A percentile compares a stretch with the other conserved stretches of the same genome.
Conservation (phyloP, 2,797 vertebrate genomes). For the Sternarchorhynchus goeldii region DNA sequence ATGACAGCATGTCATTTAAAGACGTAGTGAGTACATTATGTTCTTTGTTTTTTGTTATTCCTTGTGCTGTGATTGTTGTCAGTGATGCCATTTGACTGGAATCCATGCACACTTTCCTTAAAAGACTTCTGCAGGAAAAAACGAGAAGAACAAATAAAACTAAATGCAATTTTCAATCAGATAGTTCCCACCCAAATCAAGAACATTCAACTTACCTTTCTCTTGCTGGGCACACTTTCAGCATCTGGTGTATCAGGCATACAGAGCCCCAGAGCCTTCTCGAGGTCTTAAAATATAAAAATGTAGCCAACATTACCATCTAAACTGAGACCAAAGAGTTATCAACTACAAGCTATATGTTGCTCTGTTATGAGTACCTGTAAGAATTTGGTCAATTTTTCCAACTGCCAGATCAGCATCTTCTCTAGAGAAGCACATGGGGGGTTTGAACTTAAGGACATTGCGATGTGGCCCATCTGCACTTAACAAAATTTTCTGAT, state of each 20-base stretch:
- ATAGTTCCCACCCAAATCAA: neutral
- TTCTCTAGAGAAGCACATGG: conserved; percentile 89
- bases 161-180: neutral
- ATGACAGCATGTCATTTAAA: conserved; percentile 10
- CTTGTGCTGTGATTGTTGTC: conserved; percentile 60
- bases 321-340: neutral
- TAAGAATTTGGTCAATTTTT: conserved; percentile 84
- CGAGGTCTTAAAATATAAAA: conserved; percentile 77
- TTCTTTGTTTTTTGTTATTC: conserved; percentile 78
- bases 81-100: conserved; percentile 43
- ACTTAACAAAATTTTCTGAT: conserved; percentile 85
- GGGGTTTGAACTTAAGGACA: conserved; percentile 95
- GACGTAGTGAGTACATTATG: conserved; percentile 59
- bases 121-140: conserved; percentile 47
- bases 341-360: neutral
- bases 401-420: conserved; percentile 83
- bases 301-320: conserved; percentile 30
- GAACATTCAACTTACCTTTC: conserved; percentile 70
- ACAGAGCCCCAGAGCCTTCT: conserved; percentile 71
- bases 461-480: conserved; percentile 94
- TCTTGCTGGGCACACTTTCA: conserved; percentile 67
- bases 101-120: conserved; percentile 63
- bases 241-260: conserved; percentile 28
- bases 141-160: conserved; percentile 21
- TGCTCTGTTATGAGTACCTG: conserved; percentile 72